Conservation (phyloP, 2,113 vertebrate species). For the Xerus inauris region DNA sequence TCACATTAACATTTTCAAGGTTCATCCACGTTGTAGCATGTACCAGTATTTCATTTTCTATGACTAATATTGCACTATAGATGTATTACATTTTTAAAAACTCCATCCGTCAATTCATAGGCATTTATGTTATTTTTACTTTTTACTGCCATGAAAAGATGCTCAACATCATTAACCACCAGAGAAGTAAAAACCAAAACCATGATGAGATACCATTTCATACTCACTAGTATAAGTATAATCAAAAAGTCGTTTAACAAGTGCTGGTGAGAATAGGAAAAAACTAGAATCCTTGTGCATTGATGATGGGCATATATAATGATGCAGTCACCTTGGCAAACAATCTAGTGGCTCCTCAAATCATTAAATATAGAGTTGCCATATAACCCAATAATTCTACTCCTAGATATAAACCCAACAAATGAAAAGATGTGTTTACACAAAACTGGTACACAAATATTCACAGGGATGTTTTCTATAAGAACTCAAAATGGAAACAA, state of each 20-base stretch:
- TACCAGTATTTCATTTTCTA: constrained; percentile 29
- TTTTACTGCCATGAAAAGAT: constrained; percentile 45
- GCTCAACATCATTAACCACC: neutral
- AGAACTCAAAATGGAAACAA: neutral
- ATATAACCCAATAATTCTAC: neutral
- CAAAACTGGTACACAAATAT: neutral
- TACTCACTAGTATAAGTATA: neutral
- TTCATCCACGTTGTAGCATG: neutral
- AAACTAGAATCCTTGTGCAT: neutral
- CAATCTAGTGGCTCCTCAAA: neutral
- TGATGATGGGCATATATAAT: neutral
- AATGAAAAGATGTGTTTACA: neutral
- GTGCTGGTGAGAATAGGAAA: neutral
- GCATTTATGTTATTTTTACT: neutral
- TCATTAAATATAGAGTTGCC: neutral
- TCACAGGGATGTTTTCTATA: neutral
- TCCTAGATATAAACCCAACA: neutral
- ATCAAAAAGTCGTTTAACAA: constrained; percentile 30
- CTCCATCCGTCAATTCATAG: neutral
- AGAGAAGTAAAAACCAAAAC: constrained; percentile 26
- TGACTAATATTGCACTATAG: neutral
- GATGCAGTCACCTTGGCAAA: neutral
- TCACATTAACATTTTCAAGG: neutral
- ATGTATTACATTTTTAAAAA: neutral
- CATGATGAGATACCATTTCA: neutral